A percentile compares a stretch with the other conserved stretches of the same genome.
phyloP scores from a whole-genome alignment of 2,797 vertebrate species.

The Gephyroberyx darwinii region DNA sequence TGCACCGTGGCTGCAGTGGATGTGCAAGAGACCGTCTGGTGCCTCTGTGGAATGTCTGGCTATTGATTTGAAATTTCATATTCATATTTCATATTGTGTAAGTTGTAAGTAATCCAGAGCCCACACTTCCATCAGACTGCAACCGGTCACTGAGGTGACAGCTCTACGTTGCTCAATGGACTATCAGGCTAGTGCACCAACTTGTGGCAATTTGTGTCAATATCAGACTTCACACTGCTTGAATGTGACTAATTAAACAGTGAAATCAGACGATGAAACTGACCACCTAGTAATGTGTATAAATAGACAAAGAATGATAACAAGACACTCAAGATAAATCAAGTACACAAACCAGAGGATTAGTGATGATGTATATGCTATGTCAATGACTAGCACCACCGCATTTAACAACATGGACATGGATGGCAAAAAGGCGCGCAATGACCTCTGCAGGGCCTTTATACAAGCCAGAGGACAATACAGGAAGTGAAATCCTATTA shows the following conservation, averaged over 20 bases:
- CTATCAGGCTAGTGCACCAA: slow-evolving; percentile 45
- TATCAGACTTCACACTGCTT: slow-evolving; percentile 73
- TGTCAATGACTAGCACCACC: slow-evolving; percentile 16
- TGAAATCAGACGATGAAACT: slow-evolving; percentile 71
- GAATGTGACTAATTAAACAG: slow-evolving; percentile 74
- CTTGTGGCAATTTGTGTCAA: slow-evolving; percentile 69
- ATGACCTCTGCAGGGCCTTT: slow-evolving; percentile 58
- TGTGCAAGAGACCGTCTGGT: slow-evolving; percentile 16
- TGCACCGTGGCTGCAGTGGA: background rate
- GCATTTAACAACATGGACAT: slow-evolving; percentile 8
- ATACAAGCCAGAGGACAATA: slow-evolving; percentile 57
- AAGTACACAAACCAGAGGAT: slow-evolving; percentile 15
- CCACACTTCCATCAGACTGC: slow-evolving; percentile 52
- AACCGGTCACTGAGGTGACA: slow-evolving; percentile 67
- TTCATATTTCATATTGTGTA: slow-evolving; percentile 68
- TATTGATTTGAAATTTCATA: slow-evolving; percentile 39
- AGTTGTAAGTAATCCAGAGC: slow-evolving; percentile 69
- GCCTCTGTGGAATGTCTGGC: background rate
- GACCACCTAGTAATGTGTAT: slow-evolving; percentile 68
- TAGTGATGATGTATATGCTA: background rate
- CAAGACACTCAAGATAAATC: slow-evolving; percentile 41
- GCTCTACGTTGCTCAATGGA: slow-evolving; percentile 58
- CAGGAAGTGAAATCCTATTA: slow-evolving; percentile 64
- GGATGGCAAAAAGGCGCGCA: slow-evolving; percentile 29
- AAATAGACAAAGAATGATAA: slow-evolving; percentile 46